Conservation (phyloP, 2,113 vertebrate genomes). For the Ariopsis seemanni region DNA sequence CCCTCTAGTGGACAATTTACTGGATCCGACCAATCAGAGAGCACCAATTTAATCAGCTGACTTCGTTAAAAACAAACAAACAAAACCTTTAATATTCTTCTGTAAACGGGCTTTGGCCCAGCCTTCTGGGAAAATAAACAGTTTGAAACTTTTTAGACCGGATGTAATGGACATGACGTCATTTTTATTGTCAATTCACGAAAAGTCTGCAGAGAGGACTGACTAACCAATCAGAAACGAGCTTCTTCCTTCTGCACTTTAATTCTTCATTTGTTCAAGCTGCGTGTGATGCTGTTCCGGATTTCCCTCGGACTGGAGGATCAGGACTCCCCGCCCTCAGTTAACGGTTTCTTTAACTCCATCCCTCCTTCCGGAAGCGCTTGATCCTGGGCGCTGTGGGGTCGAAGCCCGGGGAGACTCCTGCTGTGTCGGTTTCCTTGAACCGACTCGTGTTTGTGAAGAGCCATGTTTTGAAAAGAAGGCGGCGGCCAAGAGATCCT, state of each 20-base stretch:
- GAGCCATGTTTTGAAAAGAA: background rate
- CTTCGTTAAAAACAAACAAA: background rate
- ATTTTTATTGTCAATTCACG: background rate
- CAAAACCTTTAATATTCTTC: too few species aligned
- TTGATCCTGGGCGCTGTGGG: background rate
- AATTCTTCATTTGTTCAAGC: background rate
- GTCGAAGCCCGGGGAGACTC: background rate
- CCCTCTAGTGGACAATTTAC: background rate
- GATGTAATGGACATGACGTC: background rate
- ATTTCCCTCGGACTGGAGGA: background rate
- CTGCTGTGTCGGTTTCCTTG: background rate
- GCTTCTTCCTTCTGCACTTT: background rate
- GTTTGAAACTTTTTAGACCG: background rate
- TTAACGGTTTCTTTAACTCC: background rate
- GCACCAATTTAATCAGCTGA: background rate
- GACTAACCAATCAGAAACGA: background rate
- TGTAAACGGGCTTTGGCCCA: too few species aligned
- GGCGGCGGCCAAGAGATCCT: too few species aligned
- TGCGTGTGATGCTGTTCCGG: background rate
- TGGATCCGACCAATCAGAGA: background rate
- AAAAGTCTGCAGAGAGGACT: background rate
- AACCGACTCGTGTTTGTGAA: background rate
- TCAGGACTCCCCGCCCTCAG: too few species aligned
- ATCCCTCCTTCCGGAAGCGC: background rate
- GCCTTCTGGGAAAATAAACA: background rate